Conservation (phyloP, 2,888 invertebrate species). For the Drepana falcataria region DNA sequence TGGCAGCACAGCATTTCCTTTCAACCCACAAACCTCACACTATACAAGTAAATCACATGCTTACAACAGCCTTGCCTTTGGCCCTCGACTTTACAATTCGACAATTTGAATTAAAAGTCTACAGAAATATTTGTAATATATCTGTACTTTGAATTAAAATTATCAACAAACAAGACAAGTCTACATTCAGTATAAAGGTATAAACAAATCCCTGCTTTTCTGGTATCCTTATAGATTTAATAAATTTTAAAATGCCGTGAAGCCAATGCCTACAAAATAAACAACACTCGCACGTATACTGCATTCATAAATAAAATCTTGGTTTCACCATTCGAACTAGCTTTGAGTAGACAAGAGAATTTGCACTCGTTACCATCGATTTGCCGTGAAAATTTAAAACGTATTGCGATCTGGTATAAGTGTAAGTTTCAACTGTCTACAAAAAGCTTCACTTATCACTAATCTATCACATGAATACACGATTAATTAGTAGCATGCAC, state of each 20-base stretch:
- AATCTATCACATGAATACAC: slow-evolving; percentile 45
- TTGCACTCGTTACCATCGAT: neutral
- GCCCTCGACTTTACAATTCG: no score
- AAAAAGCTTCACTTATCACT: slow-evolving; percentile 26
- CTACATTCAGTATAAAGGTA: neutral
- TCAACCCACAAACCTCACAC: no score
- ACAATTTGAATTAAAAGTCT: no score
- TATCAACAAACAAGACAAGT: no score
- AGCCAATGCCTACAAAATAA: neutral
- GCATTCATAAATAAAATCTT: slow-evolving; percentile 6
- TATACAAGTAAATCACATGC: no score
- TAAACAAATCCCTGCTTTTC: neutral
- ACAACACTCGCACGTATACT: neutral
- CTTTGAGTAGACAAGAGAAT: slow-evolving; percentile 5
- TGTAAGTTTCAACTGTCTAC: neutral
- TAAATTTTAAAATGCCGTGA: neutral
- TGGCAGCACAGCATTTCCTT: no score
- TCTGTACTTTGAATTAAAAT: no score
- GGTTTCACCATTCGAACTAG: slow-evolving; percentile 7
- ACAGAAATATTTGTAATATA: no score
- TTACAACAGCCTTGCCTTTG: no score
- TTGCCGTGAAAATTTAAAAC: neutral
- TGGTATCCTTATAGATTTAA: neutral
- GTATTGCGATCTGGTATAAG: neutral
- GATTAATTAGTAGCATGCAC: slow-evolving; percentile 5